These are phyloP conservation scores for Drosophila kohkoa DNA, from an alignment of 1,140 invertebrate genomes.

Conservation along the genomic window DNA sequence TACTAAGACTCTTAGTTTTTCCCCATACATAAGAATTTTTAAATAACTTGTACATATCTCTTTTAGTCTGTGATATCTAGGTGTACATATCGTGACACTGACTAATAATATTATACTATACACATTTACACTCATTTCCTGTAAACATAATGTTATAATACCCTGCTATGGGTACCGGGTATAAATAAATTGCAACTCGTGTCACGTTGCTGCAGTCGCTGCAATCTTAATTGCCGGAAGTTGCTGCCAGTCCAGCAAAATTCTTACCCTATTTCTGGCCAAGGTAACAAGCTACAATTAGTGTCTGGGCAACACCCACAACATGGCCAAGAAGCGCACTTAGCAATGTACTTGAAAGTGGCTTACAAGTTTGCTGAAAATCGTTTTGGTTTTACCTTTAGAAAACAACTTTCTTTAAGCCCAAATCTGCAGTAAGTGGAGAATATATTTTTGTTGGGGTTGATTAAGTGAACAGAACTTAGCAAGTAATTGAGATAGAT, in stretches of 20 bases:
- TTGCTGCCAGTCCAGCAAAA: constrained; percentile 7
- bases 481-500: constrained; percentile 1
- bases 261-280: not conserved
- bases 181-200: constrained; percentile 2
- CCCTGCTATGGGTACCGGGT: too few relatives aligned
- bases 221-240: constrained; percentile 52
- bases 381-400: constrained; percentile 3
- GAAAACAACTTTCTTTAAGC: constrained; percentile 38
- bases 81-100: too few relatives aligned
- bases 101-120: too few relatives aligned
- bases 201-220: constrained; percentile 46
- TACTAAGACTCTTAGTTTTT: too few relatives aligned
- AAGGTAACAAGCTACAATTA: constrained; percentile 53
- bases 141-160: too few relatives aligned
- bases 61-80: too few relatives aligned
- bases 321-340: constrained; percentile 35
- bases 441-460: not conserved
- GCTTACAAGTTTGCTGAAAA: constrained; percentile 35
- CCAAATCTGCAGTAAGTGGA: not conserved
- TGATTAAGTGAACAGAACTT: not conserved
- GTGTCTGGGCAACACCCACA: constrained; percentile 47
- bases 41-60: too few relatives aligned
- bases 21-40: too few relatives aligned
- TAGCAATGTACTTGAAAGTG: constrained; percentile 38
- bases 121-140: too few relatives aligned